Base-by-base conservation (phyloP, 2,888 invertebrate genomes). In the Crossocerus cetratus region DNA sequence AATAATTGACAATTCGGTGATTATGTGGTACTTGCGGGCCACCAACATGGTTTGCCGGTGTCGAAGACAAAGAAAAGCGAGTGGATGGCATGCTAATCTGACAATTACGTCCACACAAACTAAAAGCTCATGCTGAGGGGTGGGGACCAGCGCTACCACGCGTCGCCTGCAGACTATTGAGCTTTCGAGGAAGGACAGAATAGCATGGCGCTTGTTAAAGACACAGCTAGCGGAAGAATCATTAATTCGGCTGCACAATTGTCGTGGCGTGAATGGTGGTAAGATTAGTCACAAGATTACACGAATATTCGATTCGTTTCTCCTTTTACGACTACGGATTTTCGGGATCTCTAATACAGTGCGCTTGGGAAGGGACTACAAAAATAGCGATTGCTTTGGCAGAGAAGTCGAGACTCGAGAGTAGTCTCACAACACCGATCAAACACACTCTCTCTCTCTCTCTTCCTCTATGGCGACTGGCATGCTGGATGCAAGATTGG, bases 81-180 rank as follows among this genome's bases (percentile, higher is more conserved):
- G 78, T 80, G 78, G 80, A 72, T 68, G 74, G 74, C 85, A 84
- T 85, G 86, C 84, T 68, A 68, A 74, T 83, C 76, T 81, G 82
- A 76, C 76, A 79, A 79, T 74, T 79, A 77, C 82, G 74, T 80
- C 76, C 66, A 70, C 84, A 74, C 76, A 79, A 78, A 76, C 76
- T 76, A 70, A 49, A 86, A 75, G 80, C 79, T 76, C 86, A 86
- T 86, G 84, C 86, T 70, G 61, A 80, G 74, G 69, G 68, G 69
- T n/a, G n/a, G 68, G 69, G 74, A 70, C 73, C 56, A 72, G 62
- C 71, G 20, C 64, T 72, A 64, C 65, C 53, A 32, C 56, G 11
- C 58, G 32, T 64, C 42, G 22, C 44, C 14, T 49, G 45, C 56
- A 49, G 63, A 58, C 58, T 14, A 44, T 16, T 64, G 65, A 65